These are phyloP conservation scores for Lytechinus pictus DNA, from an alignment of 35 echinoderm and acorn worm genomes.

Conservation along the genomic window DNA sequence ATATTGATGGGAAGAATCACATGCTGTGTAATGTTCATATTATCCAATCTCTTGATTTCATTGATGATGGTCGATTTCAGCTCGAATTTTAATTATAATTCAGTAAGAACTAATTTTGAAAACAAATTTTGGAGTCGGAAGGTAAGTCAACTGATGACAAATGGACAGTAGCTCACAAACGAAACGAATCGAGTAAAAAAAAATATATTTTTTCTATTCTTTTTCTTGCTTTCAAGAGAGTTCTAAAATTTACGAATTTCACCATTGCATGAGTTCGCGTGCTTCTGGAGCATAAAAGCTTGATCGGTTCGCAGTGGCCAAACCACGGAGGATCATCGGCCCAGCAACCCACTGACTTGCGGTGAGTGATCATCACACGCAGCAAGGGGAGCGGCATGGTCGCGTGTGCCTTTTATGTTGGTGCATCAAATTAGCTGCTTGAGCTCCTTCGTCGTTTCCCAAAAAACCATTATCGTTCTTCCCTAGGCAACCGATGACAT, in stretches of 20 bases:
- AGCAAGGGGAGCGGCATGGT: neutral
- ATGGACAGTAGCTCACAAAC: neutral
- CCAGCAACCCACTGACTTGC: neutral
- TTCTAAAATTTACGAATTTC: neutral
- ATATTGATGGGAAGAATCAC: too few species aligned
- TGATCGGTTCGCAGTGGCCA: neutral
- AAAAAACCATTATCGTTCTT: conserved; percentile 7
- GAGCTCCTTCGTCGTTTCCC: neutral
- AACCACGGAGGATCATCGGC: neutral
- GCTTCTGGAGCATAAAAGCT: neutral
- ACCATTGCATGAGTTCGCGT: neutral
- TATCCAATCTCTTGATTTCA: too few species aligned
- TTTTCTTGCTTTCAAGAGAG: neutral
- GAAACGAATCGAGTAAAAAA: neutral
- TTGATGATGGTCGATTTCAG: too few species aligned
- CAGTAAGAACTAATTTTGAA: too few species aligned
- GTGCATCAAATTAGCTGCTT: conserved; percentile 36
- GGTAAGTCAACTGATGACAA: too few species aligned
- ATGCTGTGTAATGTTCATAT: too few species aligned
- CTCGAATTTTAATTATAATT: too few species aligned
- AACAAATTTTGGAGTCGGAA: too few species aligned
- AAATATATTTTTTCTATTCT: neutral
- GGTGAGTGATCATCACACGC: neutral
- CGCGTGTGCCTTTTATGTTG: conserved; percentile 37
- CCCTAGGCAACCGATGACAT: conserved; percentile 47